A percentile compares a stretch with the other conserved stretches of the same genome.
phyloP scores from a whole-genome alignment of 2,113 vertebrate species.

The Diphyllodes magnificus region DNA sequence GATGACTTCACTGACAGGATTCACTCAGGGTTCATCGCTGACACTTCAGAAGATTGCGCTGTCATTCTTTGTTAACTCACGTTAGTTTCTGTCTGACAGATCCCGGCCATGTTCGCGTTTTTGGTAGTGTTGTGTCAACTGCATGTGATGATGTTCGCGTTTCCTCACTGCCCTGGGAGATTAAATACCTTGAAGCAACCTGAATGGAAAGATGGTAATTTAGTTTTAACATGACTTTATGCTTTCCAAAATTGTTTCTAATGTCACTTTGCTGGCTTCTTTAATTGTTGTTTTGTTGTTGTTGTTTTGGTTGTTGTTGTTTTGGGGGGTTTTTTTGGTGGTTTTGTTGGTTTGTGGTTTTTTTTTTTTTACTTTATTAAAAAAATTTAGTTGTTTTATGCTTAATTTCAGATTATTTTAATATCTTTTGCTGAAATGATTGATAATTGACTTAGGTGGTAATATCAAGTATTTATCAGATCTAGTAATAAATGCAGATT shows the following conservation, averaged over 20 bases:
- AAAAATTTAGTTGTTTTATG: neutral
- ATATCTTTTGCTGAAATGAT: neutral
- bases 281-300: neutral
- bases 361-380: neutral
- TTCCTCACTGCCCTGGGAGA: constrained; percentile 65
- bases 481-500: neutral
- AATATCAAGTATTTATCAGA: neutral
- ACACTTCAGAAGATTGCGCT: neutral
- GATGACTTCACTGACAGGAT: neutral
- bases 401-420: neutral
- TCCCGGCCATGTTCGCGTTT: constrained; percentile 70
- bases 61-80: neutral
- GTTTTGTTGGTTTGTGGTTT: neutral
- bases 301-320: neutral
- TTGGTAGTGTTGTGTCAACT: constrained; percentile 75
- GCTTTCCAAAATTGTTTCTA: neutral
- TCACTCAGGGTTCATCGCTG: neutral
- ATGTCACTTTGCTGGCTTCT: neutral
- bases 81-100: constrained; percentile 28
- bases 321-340: neutral
- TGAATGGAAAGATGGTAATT: constrained; percentile 71
- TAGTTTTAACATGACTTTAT: neutral
- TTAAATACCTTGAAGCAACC: neutral
- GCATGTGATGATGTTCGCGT: constrained; percentile 12
- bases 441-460: neutral